Base-by-base conservation (phyloP, 2,888 invertebrate genomes). In the Bembecia ichneumoniformis region DNA sequence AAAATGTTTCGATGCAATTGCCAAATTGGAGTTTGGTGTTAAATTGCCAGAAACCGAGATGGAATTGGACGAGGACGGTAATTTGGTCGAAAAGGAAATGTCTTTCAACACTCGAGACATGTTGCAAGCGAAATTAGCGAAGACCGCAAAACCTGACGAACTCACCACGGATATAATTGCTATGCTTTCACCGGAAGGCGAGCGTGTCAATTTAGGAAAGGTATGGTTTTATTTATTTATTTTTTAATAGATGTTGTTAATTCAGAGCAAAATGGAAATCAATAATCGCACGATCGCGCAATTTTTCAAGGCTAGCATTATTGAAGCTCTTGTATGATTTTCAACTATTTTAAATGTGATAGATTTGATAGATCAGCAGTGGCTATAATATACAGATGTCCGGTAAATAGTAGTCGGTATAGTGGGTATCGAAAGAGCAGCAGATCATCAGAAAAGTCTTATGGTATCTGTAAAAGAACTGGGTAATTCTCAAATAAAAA, bases 161-260 rank as follows among this genome's bases (percentile, higher is more conserved):
- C 68, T 92, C 11, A 95, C 94, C 0, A 95, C 94, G 10, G 96
- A 96, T 66, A 96, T 97, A 34, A 71, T 94, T 15, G 95, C 95
- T 0, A 96, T 96, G 94, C 87, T 96, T 2, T 96, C 96, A 10
- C 96, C 96, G 0, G 97, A 97, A 80, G 93, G 92, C 14, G 97
- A 97, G 70, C 90, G 92, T 55, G 91, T 97, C 3, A 88, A 89
- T 45, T 88, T 97, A 9, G 93, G 92, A 47, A 95, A 92, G 87
- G 91, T 51, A 13, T 35, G 28, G 4, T 4, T 35, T 28, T 48
- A 9, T 28, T 11, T 14, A 28, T n/a, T n/a, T n/a, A n/a, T n/a
- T n/a, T n/a, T 16, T 43, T 35, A 43, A 47, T 7, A 9, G 9
- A 35, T 1, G 11, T 5, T 17, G 16, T 20, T 36, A 16, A 40